phyloP scores from a whole-genome alignment of 2,888 invertebrate species.

The Hirtodrosophila alboralis region DNA sequence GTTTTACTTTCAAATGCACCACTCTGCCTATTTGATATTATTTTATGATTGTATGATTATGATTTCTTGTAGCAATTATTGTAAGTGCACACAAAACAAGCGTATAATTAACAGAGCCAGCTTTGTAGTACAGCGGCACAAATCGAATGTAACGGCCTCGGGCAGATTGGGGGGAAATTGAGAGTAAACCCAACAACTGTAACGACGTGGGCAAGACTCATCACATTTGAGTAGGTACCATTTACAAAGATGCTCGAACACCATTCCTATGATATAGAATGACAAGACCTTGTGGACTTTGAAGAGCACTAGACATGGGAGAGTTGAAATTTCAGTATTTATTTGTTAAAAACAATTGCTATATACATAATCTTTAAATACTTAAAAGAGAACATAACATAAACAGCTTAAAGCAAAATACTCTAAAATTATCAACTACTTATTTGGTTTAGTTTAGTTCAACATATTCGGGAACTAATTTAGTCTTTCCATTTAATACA shows the following conservation, averaged over 20 bases:
- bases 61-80: slow-evolving; percentile 68
- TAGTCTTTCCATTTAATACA: no score
- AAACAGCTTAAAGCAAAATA: no score
- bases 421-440: no score
- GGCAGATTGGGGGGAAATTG: slow-evolving; percentile 1
- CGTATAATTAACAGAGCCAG: slow-evolving; percentile 67
- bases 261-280: no score
- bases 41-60: slow-evolving; percentile 32
- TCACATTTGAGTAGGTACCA: slow-evolving; percentile 1
- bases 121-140: slow-evolving; percentile 70
- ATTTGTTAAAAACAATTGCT: neutral
- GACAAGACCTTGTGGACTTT: no score
- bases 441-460: no score
- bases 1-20: slow-evolving; percentile 53
- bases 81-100: slow-evolving; percentile 69
- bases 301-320: no score
- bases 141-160: slow-evolving; percentile 26
- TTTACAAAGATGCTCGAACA: no score
- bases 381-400: no score
- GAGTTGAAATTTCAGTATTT: neutral
- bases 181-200: slow-evolving; percentile 15
- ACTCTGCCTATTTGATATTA: slow-evolving; percentile 37
- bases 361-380: no score
- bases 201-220: slow-evolving; percentile 24
- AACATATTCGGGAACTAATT: no score